A percentile compares a stretch with the other conserved stretches of the same genome.
Evolutionary conservation across 2,797 vertebrate species (phyloP).

Genomic region (Coracias cyanogaster): DNA sequence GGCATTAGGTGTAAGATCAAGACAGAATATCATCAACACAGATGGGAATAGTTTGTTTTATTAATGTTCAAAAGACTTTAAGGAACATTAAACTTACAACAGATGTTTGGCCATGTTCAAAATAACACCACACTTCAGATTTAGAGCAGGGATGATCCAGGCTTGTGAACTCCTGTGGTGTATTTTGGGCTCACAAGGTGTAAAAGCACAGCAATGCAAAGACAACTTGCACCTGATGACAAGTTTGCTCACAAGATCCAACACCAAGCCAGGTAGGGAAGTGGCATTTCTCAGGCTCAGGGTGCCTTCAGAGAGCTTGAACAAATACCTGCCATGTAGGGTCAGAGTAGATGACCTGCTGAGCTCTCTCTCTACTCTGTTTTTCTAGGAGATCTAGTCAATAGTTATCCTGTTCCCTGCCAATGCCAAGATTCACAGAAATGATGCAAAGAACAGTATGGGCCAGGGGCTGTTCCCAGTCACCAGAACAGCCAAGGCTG

Average conservation of each 20-base stretch:
- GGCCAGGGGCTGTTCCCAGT: not conserved
- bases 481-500: not conserved
- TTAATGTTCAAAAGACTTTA: not conserved
- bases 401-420: not conserved
- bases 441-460: not conserved
- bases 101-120: not conserved
- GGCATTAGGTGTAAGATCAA: not conserved
- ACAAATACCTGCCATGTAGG: not conserved
- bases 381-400: not conserved
- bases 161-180: not conserved
- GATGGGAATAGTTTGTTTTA: not conserved
- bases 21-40: not conserved
- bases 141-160: not conserved
- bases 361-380: not conserved
- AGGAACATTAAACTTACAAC: not conserved
- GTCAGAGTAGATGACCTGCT: not conserved
- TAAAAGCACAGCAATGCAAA: not conserved
- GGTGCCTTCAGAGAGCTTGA: not conserved
- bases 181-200: not conserved
- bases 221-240: too few species aligned
- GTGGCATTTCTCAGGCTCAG: not conserved
- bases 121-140: not conserved
- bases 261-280: rapidly evolving
- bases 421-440: not conserved
- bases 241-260: not conserved